phyloP scores from a whole-genome alignment of 2,113 vertebrate species.

The Grammomys surdaster region DNA sequence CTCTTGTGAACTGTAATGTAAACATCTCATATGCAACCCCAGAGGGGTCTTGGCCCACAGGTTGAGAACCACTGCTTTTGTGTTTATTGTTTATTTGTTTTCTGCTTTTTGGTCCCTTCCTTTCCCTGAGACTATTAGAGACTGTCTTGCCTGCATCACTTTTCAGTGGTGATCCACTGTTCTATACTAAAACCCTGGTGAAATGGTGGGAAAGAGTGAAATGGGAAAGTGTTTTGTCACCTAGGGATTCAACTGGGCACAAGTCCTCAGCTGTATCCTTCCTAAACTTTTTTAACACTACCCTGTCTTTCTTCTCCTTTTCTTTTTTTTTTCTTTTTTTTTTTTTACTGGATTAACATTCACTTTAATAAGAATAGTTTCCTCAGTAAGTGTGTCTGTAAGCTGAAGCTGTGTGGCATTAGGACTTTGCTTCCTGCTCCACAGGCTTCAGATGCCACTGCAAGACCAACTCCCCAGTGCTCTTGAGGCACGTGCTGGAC shows the following conservation, averaged over 20 bases:
- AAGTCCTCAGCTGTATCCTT: background rate
- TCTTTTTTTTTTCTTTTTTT: too few relatives aligned
- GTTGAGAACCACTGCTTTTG: background rate
- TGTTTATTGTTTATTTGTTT: background rate
- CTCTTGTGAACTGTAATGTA: background rate
- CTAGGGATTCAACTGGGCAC: background rate
- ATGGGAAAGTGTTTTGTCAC: constrained; percentile 20
- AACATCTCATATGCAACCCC: background rate
- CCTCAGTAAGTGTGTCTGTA: too few relatives aligned
- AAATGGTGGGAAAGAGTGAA: background rate
- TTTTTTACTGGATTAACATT: too few relatives aligned
- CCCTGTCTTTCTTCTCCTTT: background rate
- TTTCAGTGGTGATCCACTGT: background rate
- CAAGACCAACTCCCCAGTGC: too few relatives aligned
- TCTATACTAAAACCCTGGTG: background rate
- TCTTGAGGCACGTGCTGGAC: too few relatives aligned
- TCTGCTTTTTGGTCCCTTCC: background rate
- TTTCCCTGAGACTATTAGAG: constrained; percentile 34
- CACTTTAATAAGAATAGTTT: too few relatives aligned
- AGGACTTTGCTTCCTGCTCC: too few relatives aligned
- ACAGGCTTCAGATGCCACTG: too few relatives aligned
- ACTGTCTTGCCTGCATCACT: background rate
- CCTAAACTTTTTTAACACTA: background rate
- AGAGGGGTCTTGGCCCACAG: background rate
- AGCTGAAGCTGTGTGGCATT: too few relatives aligned